Evolutionary conservation across 2,797 vertebrate species (phyloP).

Genomic region (Brotogeris chrysoptera): DNA sequence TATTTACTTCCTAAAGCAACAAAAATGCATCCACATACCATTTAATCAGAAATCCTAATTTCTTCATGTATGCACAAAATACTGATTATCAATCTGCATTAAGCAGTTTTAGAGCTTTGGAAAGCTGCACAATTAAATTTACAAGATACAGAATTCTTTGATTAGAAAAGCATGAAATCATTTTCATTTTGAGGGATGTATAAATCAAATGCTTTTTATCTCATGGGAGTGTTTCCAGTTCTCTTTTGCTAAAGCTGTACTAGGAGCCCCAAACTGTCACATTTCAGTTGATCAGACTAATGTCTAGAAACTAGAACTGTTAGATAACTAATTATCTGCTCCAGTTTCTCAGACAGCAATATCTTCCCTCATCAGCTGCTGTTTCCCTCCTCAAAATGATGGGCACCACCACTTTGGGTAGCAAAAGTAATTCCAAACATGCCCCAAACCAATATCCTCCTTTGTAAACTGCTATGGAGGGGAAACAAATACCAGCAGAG

Average conservation of each 20-base stretch:
- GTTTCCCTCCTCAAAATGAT: background rate
- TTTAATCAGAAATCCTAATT: background rate
- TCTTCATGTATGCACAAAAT: background rate
- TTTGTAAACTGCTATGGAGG: background rate
- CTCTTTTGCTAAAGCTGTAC: background rate
- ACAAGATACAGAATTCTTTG: background rate
- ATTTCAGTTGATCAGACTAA: background rate
- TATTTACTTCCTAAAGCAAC: background rate
- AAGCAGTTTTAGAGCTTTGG: background rate
- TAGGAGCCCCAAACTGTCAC: background rate
- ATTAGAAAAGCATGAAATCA: background rate
- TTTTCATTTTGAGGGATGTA: background rate
- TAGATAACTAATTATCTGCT: background rate
- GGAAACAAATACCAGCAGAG: background rate
- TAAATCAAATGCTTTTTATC: background rate
- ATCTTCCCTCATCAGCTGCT: background rate
- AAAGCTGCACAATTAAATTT: background rate
- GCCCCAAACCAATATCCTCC: rapidly evolving
- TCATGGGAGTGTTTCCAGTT: background rate
- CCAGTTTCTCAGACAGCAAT: background rate
- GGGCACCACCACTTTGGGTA: background rate
- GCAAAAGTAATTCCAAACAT: background rate
- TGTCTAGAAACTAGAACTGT: background rate
- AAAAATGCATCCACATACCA: background rate
- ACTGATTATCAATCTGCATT: background rate